Evolutionary conservation across 2,888 invertebrate genomes (phyloP), one percentile per base, ranked within the genome.

Genomic region (Synanthedon formicaeformis): DNA sequence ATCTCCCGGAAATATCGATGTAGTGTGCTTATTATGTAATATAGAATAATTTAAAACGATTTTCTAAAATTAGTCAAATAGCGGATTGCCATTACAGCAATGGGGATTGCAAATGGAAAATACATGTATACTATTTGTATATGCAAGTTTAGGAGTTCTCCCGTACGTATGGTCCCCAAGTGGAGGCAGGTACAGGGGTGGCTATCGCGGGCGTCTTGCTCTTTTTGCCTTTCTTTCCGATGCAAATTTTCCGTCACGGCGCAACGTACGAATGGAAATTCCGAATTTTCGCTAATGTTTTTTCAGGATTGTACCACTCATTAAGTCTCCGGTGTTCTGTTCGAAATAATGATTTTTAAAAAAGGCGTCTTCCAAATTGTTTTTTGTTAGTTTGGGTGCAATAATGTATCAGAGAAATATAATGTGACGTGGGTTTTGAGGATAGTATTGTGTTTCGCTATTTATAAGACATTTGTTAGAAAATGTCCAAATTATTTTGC

Each of bases 151-250:
- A 45, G 45, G 11, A 45, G n/a, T n/a, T 16, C 16, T 16, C 49
- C 49, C 34, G 34, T 34, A 16, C 49, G 18, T 49, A 49, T 14
- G 18, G 49, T 49, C 49, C 16, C 49, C 49, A 49, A 49, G 23
- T 14, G 49, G 49, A 18, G 49, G 49, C 12, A 10, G 8, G 49
- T 13, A 16, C 12, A 13, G 16, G 49, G 49, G 49, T 16, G 49
- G 49, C 14, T 13, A 12, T 8, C 49, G 49, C 18, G 48, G 13
- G 6, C 53, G 63, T 69, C 75, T 50, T 74, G 73, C 67, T 80
- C 76, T 78, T 77, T 82, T 82, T 79, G 69, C 73, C 66, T 79
- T 80, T 78, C 81, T 83, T 81, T 75, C 75, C 74, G 70, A 70
- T 80, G 81, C 81, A 81, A 81, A 82, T 79, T 74, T 73, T 65